Percentiles rank a stretch among this genome's conserved stretches.
Conservation (phyloP, 2,113 vertebrate genomes). For the Oryzias curvinotus region DNA sequence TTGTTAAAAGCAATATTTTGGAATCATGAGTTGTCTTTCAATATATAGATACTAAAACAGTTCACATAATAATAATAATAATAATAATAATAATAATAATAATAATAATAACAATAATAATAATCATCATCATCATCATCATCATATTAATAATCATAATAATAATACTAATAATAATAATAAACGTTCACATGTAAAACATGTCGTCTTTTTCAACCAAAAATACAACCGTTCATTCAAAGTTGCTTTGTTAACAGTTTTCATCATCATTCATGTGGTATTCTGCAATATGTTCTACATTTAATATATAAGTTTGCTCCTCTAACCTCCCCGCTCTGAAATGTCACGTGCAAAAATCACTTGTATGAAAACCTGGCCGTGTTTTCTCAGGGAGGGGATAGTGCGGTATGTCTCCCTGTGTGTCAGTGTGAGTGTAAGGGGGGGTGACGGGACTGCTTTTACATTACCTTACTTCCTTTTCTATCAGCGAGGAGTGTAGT, state of each 20-base stretch:
- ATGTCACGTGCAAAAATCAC: conserved; percentile 16
- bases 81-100: no score
- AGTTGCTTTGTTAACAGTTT: background rate
- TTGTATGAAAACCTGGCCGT: conserved; percentile 24
- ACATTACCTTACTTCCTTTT: conserved; percentile 65
- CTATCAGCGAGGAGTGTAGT: conserved; percentile 47
- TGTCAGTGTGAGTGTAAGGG: conserved; percentile 6
- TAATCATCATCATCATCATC: no score
- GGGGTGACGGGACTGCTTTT: conserved; percentile 43
- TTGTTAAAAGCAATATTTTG: background rate
- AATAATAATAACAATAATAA: background rate
- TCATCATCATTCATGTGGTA: background rate
- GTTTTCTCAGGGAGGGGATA: conserved; percentile 30
- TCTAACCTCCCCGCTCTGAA: conserved; percentile 13
- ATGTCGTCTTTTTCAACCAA: background rate
- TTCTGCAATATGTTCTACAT: conserved; percentile 1
- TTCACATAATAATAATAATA: background rate
- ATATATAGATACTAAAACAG: background rate
- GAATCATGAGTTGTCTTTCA: background rate
- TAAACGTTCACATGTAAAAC: background rate
- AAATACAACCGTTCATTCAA: background rate
- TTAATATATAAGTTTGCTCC: conserved; percentile 4
- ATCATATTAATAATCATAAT: background rate
- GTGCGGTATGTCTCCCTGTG: background rate
- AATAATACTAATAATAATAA: background rate